Percentiles rank a stretch among this genome's conserved stretches.
Evolutionary conservation across 2,797 vertebrate genomes (phyloP).

Genomic region (Sphaeramia orbicularis): DNA sequence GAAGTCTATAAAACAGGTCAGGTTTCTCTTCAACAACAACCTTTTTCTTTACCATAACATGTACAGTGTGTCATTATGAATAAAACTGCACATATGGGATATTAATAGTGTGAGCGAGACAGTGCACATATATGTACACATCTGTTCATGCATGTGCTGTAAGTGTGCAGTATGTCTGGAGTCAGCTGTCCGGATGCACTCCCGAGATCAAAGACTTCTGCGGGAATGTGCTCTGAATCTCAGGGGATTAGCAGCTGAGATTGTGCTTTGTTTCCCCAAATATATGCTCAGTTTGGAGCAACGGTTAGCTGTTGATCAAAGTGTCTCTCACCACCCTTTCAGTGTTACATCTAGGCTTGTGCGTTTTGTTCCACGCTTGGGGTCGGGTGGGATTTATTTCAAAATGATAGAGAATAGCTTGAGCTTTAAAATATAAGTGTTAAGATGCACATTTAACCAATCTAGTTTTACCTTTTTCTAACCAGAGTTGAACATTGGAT

Average conservation of each 20-base stretch:
- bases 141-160: slow-evolving; percentile 47
- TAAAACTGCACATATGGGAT: slow-evolving; percentile 7
- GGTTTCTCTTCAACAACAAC: not conserved
- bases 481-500: slow-evolving; percentile 7
- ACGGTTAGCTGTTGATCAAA: slow-evolving; percentile 75
- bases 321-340: slow-evolving; percentile 54
- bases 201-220: slow-evolving; percentile 84
- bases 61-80: slow-evolving; percentile 14
- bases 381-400: slow-evolving; percentile 52
- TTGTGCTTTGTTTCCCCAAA: slow-evolving; percentile 83
- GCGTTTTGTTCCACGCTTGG: slow-evolving; percentile 44
- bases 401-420: slow-evolving; percentile 34
- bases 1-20: not conserved
- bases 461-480: slow-evolving; percentile 16
- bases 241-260: slow-evolving; percentile 83
- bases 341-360: slow-evolving; percentile 35
- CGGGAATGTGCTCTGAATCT: slow-evolving; percentile 82
- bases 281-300: slow-evolving; percentile 71
- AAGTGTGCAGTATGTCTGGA: slow-evolving; percentile 69
- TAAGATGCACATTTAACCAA: not conserved
- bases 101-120: slow-evolving; percentile 27
- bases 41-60: too few relatives aligned
- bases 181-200: slow-evolving; percentile 81
- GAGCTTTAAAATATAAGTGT: slow-evolving; percentile 29
- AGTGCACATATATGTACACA: slow-evolving; percentile 47